Percentiles rank a stretch among this genome's conserved stretches.
Conservation (phyloP, 2,113 vertebrate genomes). For the Mionectes macconnelli region DNA sequence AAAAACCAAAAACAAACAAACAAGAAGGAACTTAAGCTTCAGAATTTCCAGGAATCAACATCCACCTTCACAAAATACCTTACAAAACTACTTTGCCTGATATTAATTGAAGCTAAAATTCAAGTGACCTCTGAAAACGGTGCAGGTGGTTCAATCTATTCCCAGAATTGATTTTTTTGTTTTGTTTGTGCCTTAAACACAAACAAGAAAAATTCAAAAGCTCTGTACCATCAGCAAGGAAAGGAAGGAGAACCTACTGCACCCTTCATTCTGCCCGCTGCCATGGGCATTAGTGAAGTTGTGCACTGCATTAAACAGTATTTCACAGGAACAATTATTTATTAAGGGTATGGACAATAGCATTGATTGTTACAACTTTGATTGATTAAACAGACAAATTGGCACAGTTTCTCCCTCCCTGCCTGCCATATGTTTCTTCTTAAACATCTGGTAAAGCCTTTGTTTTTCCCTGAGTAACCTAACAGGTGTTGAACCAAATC, state of each 20-base stretch:
- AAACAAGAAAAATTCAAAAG: neutral
- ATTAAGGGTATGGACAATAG: slow-evolving; percentile 44
- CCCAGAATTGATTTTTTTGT: neutral
- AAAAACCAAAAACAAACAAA: too few species aligned
- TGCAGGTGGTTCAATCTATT: neutral
- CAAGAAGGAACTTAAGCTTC: neutral
- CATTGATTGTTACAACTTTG: slow-evolving; percentile 58
- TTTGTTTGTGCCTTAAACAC: neutral
- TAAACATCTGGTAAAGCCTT: slow-evolving; percentile 62
- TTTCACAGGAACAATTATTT: slow-evolving; percentile 8
- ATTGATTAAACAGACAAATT: slow-evolving; percentile 67
- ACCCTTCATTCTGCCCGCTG: neutral
- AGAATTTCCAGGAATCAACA: neutral
- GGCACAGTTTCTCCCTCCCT: slow-evolving; percentile 36
- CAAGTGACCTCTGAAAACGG: neutral
- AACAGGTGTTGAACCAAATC: slow-evolving; percentile 66
- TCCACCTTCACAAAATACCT: neutral
- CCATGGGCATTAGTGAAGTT: neutral
- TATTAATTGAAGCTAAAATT: neutral
- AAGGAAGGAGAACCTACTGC: neutral
- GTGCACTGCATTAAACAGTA: neutral
- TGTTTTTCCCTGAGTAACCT: slow-evolving; percentile 53
- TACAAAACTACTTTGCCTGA: neutral
- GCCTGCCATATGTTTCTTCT: slow-evolving; percentile 67
- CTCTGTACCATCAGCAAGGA: neutral